A percentile compares a stretch with the other conserved stretches of the same genome.
These are phyloP conservation scores for Brachyopa scutellaris DNA, from an alignment of 2,888 invertebrate species.

Conservation along the genomic window DNA sequence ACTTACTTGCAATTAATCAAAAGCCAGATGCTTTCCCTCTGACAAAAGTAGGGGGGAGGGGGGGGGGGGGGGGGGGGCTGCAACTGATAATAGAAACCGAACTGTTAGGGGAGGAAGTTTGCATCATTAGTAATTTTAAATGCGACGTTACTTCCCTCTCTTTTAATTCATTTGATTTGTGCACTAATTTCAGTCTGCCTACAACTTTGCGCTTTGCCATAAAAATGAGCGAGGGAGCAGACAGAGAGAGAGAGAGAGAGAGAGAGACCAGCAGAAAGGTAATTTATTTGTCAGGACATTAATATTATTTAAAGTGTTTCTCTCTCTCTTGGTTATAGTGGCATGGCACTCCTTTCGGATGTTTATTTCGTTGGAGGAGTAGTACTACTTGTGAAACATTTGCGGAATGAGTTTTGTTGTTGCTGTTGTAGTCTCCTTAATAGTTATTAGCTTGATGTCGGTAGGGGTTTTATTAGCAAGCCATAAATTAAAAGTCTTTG, in stretches of 20 bases:
- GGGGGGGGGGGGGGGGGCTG: slow-evolving; percentile 33
- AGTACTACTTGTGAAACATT: slow-evolving; percentile 58
- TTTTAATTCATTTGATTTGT: slow-evolving; percentile 70
- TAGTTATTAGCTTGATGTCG: slow-evolving; percentile 67
- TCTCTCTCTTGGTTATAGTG: slow-evolving; percentile 45
- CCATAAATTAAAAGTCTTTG: slow-evolving; percentile 62
- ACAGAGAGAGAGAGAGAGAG: not conserved
- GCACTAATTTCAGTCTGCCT: slow-evolving; percentile 70
- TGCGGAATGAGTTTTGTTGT: slow-evolving; percentile 61
- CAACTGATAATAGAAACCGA: slow-evolving; percentile 61
- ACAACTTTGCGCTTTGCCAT: slow-evolving; percentile 61
- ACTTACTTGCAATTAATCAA: slow-evolving; percentile 66
- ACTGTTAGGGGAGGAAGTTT: slow-evolving; percentile 55
- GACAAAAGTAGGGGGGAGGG: slow-evolving; percentile 18
- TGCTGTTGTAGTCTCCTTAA: slow-evolving; percentile 58
- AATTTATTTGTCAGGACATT: slow-evolving; percentile 71
- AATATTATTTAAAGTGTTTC: slow-evolving; percentile 72
- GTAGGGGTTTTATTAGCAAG: slow-evolving; percentile 60
- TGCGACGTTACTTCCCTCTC: slow-evolving; percentile 40
- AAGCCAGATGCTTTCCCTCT: slow-evolving; percentile 57
- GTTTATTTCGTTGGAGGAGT: slow-evolving; percentile 61
- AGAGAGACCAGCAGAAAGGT: slow-evolving; percentile 49
- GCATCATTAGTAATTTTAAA: slow-evolving; percentile 72
- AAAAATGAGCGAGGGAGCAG: slow-evolving; percentile 41
- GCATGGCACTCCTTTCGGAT: slow-evolving; percentile 68